A percentile compares a stretch with the other conserved stretches of the same genome.
Conservation (phyloP, 1,140 invertebrate genomes). For the Lepidurus arcticus region DNA sequence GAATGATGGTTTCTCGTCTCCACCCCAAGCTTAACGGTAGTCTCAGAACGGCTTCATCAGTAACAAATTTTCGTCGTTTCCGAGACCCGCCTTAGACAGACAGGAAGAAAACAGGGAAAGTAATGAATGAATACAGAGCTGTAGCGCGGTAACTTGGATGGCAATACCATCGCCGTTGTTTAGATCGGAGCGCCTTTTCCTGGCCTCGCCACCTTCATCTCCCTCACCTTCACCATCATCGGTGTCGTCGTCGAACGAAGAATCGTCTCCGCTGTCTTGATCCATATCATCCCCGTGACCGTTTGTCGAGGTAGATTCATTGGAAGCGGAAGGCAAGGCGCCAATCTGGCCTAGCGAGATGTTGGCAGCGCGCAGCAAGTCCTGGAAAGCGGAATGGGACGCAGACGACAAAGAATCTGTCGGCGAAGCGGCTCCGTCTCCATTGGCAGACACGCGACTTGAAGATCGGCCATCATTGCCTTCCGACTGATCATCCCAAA, state of each 20-base stretch:
- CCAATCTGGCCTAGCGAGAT: conserved; percentile 29
- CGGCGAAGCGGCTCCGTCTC: background rate
- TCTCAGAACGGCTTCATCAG: conserved; percentile 58
- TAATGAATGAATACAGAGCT: background rate
- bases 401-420: conserved; percentile 8
- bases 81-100: conserved; percentile 32
- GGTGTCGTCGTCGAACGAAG: conserved; percentile 40
- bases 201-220: conserved; percentile 35
- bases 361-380: conserved; percentile 33
- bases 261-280: conserved; percentile 50
- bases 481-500: background rate
- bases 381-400: conserved; percentile 30
- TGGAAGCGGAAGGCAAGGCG: conserved; percentile 14
- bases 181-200: conserved; percentile 37
- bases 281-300: conserved; percentile 6
- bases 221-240: conserved; percentile 39
- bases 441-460: background rate
- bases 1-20: conserved; percentile 82
- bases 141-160: background rate
- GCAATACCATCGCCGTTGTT: conserved; percentile 24
- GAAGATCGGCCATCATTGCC: conserved; percentile 12
- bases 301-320: conserved; percentile 19
- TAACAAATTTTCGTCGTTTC: conserved; percentile 36
- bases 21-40: conserved; percentile 75
- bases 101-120: conserved; percentile 9